A percentile compares a stretch with the other conserved stretches of the same genome.
phyloP scores from a whole-genome alignment of 1,140 invertebrate genomes.

The Zaprionus ornatus region DNA sequence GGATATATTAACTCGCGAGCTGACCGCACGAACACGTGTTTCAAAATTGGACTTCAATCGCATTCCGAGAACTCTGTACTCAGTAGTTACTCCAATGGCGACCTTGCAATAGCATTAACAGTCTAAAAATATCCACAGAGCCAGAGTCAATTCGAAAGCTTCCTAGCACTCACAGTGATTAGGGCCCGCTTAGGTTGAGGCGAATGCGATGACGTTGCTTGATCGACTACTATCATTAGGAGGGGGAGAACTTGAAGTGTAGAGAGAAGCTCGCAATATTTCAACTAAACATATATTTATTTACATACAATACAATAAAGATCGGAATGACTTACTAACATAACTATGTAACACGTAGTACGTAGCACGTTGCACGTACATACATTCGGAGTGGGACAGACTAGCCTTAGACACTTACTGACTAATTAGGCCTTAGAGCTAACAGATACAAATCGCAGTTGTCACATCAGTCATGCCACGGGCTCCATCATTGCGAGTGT shows the following conservation, averaged over 20 bases:
- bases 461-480: constrained; percentile 55
- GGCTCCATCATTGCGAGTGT: constrained; percentile 15
- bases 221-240: not conserved
- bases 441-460: constrained; percentile 41
- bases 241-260: not conserved
- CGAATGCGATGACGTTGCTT: not conserved
- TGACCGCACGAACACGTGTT: no score
- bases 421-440: constrained; percentile 51
- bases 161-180: not conserved
- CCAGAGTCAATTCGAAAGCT: not conserved
- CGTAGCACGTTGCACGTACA: not conserved
- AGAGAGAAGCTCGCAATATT: not conserved
- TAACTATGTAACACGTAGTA: not conserved
- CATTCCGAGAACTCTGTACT: not conserved
- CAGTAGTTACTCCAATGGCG: not conserved
- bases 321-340: not conserved
- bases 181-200: not conserved
- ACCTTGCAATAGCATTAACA: not conserved
- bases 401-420: constrained; percentile 56
- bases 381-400: constrained; percentile 41
- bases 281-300: constrained; percentile 46
- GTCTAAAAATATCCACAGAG: not conserved
- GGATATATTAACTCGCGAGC: not conserved
- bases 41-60: not conserved
- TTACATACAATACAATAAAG: constrained; percentile 44